Base-by-base conservation (phyloP, 2,888 invertebrate genomes). In the Pseudococcus jackbeardsleyi region DNA sequence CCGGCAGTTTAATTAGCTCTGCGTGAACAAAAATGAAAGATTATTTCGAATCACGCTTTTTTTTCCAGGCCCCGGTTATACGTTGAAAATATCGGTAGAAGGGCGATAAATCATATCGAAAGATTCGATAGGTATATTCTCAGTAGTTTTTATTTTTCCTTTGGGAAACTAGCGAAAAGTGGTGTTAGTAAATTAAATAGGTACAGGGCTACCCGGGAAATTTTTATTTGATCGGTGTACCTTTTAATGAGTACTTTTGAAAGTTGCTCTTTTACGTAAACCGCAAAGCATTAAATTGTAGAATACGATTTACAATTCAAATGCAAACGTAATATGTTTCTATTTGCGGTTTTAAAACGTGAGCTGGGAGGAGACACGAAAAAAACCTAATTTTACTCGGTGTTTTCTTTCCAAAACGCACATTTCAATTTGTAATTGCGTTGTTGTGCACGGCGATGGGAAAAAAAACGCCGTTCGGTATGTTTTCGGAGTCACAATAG, bases 351-450 rank as follows among this genome's bases (percentile, higher is more conserved):
- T 77, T 77, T 39, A 77, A 26, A 33, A 39, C 5, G 39, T 26
- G 7, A 77, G 26, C 39, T 77, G 0, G 26, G 50, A 33, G 1
- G 26, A 33, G 26, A 33, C 26, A 33, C 26, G 26, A 3, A 77
- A 77, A 77, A 77, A 77, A 77, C 9, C 77, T 77, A 77, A 77
- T 77, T 77, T 77, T 15, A 33, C 77, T 17, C 33, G 33, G 39
- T 39, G 77, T 77, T 77, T 77, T 77, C 77, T 64, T 77, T 39
- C 15, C 39, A 39, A 77, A 77, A 77, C 39, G 77, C 77, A 39
- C 77, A 39, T 77, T 77, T 77, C 77, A 77, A 77, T 77, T 77
- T 39, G 77, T 77, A 77, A 77, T 77, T 77, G 77, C 77, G 77
- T 17, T 2, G 77, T 50, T 2, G 77, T 50, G 15, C 15, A 17